Percentiles rank a stretch among this genome's conserved stretches.
These are phyloP conservation scores for Pseudocheirus occidentalis DNA, from an alignment of 2,797 vertebrate species.

Conservation along the genomic window DNA sequence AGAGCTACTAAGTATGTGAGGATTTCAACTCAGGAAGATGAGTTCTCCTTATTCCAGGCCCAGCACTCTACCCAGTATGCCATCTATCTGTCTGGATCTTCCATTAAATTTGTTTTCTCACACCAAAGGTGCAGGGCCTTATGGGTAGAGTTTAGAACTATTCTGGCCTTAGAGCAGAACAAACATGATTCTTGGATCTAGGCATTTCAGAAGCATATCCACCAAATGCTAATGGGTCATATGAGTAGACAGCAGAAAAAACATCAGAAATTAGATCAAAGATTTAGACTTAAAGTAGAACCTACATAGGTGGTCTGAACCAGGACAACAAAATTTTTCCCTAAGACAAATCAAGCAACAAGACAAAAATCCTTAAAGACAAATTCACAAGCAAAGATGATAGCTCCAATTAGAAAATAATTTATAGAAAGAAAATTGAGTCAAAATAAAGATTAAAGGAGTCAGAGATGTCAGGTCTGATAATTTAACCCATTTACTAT, in stretches of 20 bases:
- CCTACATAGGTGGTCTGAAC: not conserved
- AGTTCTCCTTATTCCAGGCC: not conserved
- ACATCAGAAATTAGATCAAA: not conserved
- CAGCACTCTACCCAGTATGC: not conserved
- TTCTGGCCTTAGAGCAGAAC: not conserved
- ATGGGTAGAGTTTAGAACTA: not conserved
- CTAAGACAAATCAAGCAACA: not conserved
- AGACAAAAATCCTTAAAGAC: not conserved
- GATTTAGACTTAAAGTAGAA: not conserved
- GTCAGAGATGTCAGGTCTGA: not conserved
- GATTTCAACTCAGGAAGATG: not conserved
- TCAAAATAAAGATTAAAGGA: not conserved
- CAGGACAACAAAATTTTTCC: not conserved
- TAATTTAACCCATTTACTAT: not conserved
- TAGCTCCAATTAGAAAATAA: not conserved
- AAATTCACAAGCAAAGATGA: not conserved
- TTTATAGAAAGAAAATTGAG: not conserved
- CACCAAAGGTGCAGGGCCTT: not conserved
- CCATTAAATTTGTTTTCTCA: not conserved
- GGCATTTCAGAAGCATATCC: not conserved
- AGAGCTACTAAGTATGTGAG: not conserved
- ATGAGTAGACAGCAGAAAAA: not conserved
- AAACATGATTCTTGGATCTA: not conserved
- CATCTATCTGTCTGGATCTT: not conserved
- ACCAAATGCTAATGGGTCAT: not conserved